A percentile compares a stretch with the other conserved stretches of the same genome.
phyloP scores from a whole-genome alignment of 2,888 invertebrate genomes.

The Acleris sparsana region DNA sequence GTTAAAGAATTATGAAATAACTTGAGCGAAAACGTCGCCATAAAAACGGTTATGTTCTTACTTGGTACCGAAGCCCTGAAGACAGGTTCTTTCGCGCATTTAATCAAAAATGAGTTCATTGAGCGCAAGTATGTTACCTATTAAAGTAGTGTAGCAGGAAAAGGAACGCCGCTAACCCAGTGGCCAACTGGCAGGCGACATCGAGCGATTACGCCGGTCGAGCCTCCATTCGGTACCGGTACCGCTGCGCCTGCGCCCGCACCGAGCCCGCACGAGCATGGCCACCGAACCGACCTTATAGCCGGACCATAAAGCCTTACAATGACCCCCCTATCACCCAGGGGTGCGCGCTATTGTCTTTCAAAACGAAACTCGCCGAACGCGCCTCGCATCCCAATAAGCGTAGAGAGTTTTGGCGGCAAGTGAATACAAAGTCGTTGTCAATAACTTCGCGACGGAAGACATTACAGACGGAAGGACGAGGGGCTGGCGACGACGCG shows the following conservation, averaged over 20 bases:
- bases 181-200: conserved; percentile 79
- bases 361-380: conserved; percentile 76
- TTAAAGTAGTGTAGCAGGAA: conserved; percentile 77
- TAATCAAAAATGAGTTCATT: conserved; percentile 12
- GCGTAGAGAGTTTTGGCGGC: conserved; percentile 78
- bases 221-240: conserved; percentile 76
- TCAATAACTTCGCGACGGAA: conserved; percentile 56
- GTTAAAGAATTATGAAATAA: no score
- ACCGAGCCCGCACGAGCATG: conserved; percentile 57
- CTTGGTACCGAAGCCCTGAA: no score
- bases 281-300: conserved; percentile 43
- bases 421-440: conserved; percentile 73
- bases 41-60: no score
- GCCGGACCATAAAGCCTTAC: conserved; percentile 45
- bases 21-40: no score
- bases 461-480: conserved; percentile 67
- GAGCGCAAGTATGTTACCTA: conserved; percentile 55
- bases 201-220: conserved; percentile 68
- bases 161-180: conserved; percentile 81
- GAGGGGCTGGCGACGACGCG: conserved; percentile 37
- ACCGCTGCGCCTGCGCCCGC: conserved; percentile 67
- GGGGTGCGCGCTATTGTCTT: conserved; percentile 70
- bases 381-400: conserved; percentile 74
- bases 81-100: conserved; percentile 4
- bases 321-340: conserved; percentile 65